Base-by-base conservation (phyloP, 2,888 invertebrate species). In the Aphodius granarius region DNA sequence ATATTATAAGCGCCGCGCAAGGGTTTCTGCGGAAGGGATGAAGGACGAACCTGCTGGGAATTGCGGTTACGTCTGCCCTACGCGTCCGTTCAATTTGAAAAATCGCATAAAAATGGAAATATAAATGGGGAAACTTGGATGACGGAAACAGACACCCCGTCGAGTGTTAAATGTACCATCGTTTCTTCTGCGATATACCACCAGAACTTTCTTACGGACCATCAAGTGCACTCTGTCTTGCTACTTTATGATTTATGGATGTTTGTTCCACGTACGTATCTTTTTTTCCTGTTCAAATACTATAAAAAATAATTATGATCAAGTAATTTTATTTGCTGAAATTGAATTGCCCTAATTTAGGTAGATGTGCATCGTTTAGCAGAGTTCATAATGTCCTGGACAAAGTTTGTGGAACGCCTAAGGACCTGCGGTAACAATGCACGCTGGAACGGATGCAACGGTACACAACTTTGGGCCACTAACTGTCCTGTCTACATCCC, bases 81-180 rank as follows among this genome's bases (percentile, higher is more conserved):
- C 71, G 22, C 17, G 71, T 71, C 71, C 71, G 71, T 71, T 66
- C 73, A 66, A 73, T 73, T 73, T 73, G 71, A 73, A 70, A 70
- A 73, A 73, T 73, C 63, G 74, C 65, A 74, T 74, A 74, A 74
- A 74, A 65, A 71, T 74, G 74, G 71, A 74, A 74, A 74, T 74
- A 74, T 74, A 74, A 74, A 71, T 74, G 74, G 74, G 68, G 71
- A 74, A 74, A 74, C 71, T 71, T 71, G 70, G 74, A 74, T 74
- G 71, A 74, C 74, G 71, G 74, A 74, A 71, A 71, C 71, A 43
- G 63, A 64, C 63, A 63, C 71, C 74, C 74, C 73, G 71, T 71
- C 23, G 74, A 63, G 74, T 64, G 71, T 71, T 74, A 74, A 71
- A 74, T 22, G 71, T 23, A 19, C 66, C 66, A 43, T 43, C 43